These are phyloP conservation scores for Tubulanus polymorphus DNA, from an alignment of 2,888 invertebrate genomes.

Conservation along the genomic window DNA sequence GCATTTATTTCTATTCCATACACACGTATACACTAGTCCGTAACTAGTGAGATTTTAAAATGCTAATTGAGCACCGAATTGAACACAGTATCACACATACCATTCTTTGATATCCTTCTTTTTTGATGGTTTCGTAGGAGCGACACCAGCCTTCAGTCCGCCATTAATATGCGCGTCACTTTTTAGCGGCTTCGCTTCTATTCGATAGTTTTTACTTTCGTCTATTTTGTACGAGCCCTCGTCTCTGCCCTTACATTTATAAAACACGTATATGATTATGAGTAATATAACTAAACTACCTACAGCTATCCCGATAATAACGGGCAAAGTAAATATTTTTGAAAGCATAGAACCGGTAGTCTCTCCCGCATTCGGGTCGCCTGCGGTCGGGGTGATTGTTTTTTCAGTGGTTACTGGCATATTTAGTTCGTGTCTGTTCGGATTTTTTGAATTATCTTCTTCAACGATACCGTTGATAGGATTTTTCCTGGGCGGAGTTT, in stretches of 20 bases:
- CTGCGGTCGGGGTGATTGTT: not conserved
- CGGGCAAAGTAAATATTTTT: not conserved
- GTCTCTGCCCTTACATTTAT: slow-evolving; percentile 60
- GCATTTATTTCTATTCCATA: no score
- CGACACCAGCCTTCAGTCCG: slow-evolving; percentile 3
- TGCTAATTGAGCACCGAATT: slow-evolving; percentile 2
- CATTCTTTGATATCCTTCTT: slow-evolving; percentile 46
- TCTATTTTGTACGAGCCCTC: slow-evolving; percentile 92
- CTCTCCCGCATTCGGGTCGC: not conserved
- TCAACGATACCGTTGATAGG: not conserved
- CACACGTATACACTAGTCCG: no score
- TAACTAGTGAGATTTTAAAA: no score
- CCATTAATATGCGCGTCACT: slow-evolving; percentile 10
- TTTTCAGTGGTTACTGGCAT: not conserved
- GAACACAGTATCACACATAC: slow-evolving; percentile 35
- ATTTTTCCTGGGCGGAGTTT: slow-evolving; percentile 8
- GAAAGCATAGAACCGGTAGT: not conserved
- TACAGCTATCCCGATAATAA: slow-evolving; percentile 84
- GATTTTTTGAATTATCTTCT: not conserved
- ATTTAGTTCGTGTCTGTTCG: not conserved
- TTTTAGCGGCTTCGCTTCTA: slow-evolving; percentile 5
- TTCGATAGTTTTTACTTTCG: slow-evolving; percentile 66
- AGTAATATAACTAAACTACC: slow-evolving; percentile 80
- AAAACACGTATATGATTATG: slow-evolving; percentile 71
- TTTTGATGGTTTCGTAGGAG: slow-evolving; percentile 27